Evolutionary conservation across 2,888 invertebrate species (phyloP).

Genomic region (Sycophila texana): DNA sequence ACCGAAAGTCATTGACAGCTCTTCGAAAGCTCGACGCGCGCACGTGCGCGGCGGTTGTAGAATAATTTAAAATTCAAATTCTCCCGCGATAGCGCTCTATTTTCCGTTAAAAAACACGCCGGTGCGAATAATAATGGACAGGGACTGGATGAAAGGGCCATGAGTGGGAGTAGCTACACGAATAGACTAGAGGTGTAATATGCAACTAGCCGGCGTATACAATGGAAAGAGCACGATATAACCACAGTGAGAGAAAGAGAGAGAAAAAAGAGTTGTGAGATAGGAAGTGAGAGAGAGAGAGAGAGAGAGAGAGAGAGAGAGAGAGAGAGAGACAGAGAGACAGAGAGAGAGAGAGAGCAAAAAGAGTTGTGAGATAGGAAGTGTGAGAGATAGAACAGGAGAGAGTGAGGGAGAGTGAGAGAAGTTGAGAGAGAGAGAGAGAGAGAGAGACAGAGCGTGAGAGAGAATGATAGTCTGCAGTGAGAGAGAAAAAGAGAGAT

Average conservation of each 20-base stretch:
- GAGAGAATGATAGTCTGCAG: background rate
- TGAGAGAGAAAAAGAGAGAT: background rate
- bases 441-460: no score
- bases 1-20: slow-evolving; percentile 44
- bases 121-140: slow-evolving; percentile 50
- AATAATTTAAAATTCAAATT: slow-evolving; percentile 55
- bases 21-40: slow-evolving; percentile 12
- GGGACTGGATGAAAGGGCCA: no score
- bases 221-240: no score
- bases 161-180: no score
- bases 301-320: background rate
- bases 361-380: no score
- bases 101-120: slow-evolving; percentile 48
- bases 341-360: background rate
- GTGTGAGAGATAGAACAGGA: no score
- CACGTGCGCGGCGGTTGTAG: background rate
- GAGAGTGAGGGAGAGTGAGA: background rate
- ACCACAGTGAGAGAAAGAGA: no score
- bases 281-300: background rate
- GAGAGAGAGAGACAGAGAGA: background rate
- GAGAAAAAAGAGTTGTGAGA: no score
- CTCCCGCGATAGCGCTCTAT: slow-evolving; percentile 28
- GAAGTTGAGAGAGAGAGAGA: background rate
- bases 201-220: no score
- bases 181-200: no score